Percentiles rank a stretch among this genome's conserved stretches.
Evolutionary conservation across 1,140 invertebrate genomes (phyloP).

Genomic region (Eriosoma lanigerum): DNA sequence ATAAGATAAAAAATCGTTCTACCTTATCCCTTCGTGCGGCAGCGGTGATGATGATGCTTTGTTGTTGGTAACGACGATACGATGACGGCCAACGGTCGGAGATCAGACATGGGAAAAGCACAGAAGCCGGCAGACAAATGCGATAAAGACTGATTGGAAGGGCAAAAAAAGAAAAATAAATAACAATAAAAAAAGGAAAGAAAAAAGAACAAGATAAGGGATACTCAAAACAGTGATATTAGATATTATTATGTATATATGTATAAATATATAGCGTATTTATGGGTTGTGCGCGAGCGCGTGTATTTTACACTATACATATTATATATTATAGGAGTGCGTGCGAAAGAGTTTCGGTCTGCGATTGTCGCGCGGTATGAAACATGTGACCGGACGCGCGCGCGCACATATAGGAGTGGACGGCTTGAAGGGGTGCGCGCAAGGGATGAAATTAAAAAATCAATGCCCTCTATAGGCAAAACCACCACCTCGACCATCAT

Average conservation of each 20-base stretch:
- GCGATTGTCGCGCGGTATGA: background rate
- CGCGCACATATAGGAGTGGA: background rate
- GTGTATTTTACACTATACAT: too few relatives aligned
- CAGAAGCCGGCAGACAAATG: background rate
- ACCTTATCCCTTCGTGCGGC: slow-evolving; percentile 20
- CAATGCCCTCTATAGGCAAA: slow-evolving; percentile 4
- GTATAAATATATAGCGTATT: background rate
- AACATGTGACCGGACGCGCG: slow-evolving; percentile 25
- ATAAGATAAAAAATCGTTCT: too few relatives aligned
- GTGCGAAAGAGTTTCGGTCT: background rate
- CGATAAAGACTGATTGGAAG: background rate
- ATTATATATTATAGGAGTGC: too few relatives aligned
- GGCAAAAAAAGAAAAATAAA: too few relatives aligned
- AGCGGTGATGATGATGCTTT: background rate
- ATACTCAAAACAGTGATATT: background rate
- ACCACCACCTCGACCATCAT: background rate
- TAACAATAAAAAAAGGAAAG: too few relatives aligned
- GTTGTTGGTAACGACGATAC: background rate
- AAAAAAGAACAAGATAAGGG: background rate
- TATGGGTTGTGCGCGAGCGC: background rate
- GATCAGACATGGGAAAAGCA: background rate
- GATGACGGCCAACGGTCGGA: background rate
- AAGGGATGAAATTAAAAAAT: slow-evolving; percentile 32
- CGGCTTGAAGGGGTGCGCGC: background rate
- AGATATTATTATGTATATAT: background rate